Conservation (phyloP, 1,140 invertebrate species). For the Bombus affinis region DNA sequence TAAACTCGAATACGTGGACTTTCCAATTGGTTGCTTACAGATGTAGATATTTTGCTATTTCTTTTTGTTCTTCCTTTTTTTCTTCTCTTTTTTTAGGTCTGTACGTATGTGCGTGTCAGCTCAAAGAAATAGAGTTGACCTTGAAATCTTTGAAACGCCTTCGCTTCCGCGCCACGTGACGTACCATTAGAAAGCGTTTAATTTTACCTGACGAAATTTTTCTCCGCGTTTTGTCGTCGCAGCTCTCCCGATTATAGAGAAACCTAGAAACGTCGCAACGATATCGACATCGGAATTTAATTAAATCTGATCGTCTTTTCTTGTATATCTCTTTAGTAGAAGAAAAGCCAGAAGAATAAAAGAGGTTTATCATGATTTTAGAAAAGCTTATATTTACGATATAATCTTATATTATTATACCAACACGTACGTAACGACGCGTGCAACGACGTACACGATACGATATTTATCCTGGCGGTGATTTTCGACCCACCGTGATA, state of each 20-base stretch:
- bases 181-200: background rate
- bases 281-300: background rate
- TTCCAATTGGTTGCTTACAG: background rate
- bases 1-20: no score
- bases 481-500: no score
- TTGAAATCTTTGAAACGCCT: background rate
- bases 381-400: no score
- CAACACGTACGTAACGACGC: no score
- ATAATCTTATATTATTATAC: no score
- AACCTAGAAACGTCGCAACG: background rate
- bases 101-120: no score
- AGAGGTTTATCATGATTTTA: background rate
- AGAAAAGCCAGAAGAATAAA: no score
- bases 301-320: background rate
- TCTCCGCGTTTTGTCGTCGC: accelerated
- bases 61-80: background rate
- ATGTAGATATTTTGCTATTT: background rate
- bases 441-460: no score
- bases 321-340: no score
- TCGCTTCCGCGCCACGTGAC: background rate
- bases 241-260: background rate
- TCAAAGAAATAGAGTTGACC: background rate
- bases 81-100: no score
- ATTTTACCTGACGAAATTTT: background rate
- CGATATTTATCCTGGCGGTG: no score